Conservation (phyloP, 2,888 invertebrate species). For the Physocephala rufipes region DNA sequence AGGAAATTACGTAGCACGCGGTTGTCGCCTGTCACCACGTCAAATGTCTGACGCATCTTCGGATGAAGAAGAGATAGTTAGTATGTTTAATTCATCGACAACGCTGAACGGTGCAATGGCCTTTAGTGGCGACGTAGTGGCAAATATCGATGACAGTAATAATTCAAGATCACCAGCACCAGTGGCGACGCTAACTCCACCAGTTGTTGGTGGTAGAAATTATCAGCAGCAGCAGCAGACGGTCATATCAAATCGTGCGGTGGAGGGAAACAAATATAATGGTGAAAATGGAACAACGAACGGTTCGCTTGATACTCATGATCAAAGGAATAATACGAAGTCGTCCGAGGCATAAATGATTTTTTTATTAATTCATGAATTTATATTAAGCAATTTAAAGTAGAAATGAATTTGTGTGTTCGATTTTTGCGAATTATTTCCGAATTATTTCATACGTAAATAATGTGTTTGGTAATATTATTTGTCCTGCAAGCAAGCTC, state of each 20-base stretch:
- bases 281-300: slow-evolving; percentile 7
- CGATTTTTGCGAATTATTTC: too few species aligned
- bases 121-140: background rate
- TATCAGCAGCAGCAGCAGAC: background rate
- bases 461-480: background rate
- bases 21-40: slow-evolving; percentile 79
- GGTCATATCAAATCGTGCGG: background rate
- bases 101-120: slow-evolving; percentile 39
- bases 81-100: slow-evolving; percentile 33
- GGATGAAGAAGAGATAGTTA: slow-evolving; percentile 61
- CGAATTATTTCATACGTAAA: too few species aligned
- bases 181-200: background rate
- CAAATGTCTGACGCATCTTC: slow-evolving; percentile 81
- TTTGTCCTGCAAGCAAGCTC: background rate
- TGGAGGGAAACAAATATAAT: background rate
- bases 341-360: background rate
- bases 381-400: slow-evolving; percentile 1
- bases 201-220: background rate
- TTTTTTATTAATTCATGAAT: background rate
- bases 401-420: too few species aligned
- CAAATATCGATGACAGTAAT: background rate
- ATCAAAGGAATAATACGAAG: background rate
- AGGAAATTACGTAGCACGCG: slow-evolving; percentile 75
- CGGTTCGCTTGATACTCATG: slow-evolving; percentile 1
- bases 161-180: background rate